phyloP scores from a whole-genome alignment of 2,113 vertebrate species.

The Neodon shergylaensis region DNA sequence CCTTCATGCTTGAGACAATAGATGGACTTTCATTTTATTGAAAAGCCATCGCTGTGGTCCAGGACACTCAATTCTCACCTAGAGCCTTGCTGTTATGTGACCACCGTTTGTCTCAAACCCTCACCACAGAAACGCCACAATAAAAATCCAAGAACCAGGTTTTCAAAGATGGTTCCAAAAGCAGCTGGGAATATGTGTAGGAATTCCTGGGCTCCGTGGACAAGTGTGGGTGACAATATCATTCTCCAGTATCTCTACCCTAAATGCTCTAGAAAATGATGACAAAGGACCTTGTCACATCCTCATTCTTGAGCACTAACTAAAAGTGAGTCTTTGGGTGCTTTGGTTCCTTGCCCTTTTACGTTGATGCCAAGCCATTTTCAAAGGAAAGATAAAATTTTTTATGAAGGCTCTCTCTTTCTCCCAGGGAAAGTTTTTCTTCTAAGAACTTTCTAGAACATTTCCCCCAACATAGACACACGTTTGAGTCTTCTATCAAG shows the following conservation, averaged over 20 bases:
- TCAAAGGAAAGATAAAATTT: constrained; percentile 10
- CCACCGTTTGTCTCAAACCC: neutral
- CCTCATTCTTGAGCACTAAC: neutral
- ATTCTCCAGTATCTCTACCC: neutral
- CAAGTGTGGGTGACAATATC: neutral
- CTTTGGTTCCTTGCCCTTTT: neutral
- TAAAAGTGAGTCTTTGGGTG: neutral
- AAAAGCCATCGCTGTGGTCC: neutral
- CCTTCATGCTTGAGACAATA: neutral
- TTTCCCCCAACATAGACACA: neutral
- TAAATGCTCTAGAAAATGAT: neutral
- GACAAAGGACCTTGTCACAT: neutral
- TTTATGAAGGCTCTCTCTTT: neutral
- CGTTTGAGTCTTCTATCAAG: neutral
- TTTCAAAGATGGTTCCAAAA: neutral
- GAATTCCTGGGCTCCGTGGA: neutral
- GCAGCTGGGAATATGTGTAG: neutral
- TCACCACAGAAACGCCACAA: neutral
- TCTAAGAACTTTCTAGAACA: constrained; percentile 44
- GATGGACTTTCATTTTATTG: neutral
- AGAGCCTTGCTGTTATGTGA: neutral
- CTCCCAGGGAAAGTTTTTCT: constrained; percentile 22
- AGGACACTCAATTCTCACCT: neutral
- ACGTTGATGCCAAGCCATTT: neutral
- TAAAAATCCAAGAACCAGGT: neutral